Conservation (phyloP, 1,140 invertebrate species). For the Argopecten irradians region DNA sequence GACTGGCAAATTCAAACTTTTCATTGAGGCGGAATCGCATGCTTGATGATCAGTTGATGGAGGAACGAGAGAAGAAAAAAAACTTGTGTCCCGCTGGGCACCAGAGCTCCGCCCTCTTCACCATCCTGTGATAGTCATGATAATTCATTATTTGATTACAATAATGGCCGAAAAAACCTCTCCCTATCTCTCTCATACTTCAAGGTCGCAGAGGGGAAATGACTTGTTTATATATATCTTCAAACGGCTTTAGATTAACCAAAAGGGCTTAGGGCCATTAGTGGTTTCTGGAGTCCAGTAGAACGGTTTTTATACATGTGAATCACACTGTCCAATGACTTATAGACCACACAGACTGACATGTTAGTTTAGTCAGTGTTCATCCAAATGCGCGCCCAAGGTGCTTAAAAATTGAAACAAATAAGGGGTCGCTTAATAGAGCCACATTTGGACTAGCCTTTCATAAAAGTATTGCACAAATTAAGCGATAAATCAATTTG, state of each 20-base stretch:
- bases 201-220: conserved; percentile 5
- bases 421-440: too few species aligned
- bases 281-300: neutral
- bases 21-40: neutral
- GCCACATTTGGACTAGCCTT: too few species aligned
- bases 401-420: too few species aligned
- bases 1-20: neutral
- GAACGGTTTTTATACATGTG: neutral
- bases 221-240: neutral
- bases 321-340: neutral
- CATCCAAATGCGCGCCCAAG: too few species aligned
- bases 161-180: neutral
- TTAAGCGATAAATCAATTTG: too few species aligned
- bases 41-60: neutral
- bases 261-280: neutral
- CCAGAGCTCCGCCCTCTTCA: neutral
- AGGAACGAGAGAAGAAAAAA: neutral
- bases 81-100: neutral
- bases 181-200: neutral
- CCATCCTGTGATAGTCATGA: neutral
- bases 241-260: neutral
- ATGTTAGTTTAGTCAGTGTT: neutral
- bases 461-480: too few species aligned
- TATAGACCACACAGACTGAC: neutral
- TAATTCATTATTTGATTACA: conserved; percentile 18